Conservation (phyloP, 2,888 invertebrate genomes). For the Eristalis arbustorum region DNA sequence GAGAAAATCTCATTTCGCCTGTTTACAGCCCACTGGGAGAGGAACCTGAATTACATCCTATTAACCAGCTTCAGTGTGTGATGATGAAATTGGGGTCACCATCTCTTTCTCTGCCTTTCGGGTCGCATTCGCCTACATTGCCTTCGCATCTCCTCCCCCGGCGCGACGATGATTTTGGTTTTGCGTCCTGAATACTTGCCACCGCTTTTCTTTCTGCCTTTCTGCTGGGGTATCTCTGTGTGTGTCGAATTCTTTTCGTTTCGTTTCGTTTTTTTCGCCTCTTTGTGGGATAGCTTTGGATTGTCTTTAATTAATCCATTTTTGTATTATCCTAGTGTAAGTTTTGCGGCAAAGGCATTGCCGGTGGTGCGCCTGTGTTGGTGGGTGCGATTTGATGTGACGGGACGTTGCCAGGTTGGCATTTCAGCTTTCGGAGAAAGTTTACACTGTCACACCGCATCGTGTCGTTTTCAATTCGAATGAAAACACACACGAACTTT, state of each 20-base stretch:
- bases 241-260: slow-evolving; percentile 30
- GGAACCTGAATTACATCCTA: slow-evolving; percentile 64
- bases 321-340: slow-evolving; percentile 35
- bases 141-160: slow-evolving; percentile 12
- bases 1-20: slow-evolving; percentile 33
- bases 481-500: background rate
- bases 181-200: slow-evolving; percentile 31
- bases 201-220: slow-evolving; percentile 24
- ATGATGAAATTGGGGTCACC: slow-evolving; percentile 69
- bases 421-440: slow-evolving; percentile 1
- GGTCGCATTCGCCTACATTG: slow-evolving; percentile 31
- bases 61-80: slow-evolving; percentile 60
- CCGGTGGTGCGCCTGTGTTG: no score
- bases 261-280: background rate
- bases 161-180: slow-evolving; percentile 45
- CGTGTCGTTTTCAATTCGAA: background rate
- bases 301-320: slow-evolving; percentile 65
- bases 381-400: background rate
- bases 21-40: slow-evolving; percentile 65
- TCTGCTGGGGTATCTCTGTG: background rate
- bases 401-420: background rate
- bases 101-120: slow-evolving; percentile 48
- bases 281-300: slow-evolving; percentile 33
- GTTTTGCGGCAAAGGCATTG: background rate
- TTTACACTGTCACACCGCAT: background rate